Evolutionary conservation across 2,888 invertebrate species (phyloP).

Genomic region (Sisyra terminalis): DNA sequence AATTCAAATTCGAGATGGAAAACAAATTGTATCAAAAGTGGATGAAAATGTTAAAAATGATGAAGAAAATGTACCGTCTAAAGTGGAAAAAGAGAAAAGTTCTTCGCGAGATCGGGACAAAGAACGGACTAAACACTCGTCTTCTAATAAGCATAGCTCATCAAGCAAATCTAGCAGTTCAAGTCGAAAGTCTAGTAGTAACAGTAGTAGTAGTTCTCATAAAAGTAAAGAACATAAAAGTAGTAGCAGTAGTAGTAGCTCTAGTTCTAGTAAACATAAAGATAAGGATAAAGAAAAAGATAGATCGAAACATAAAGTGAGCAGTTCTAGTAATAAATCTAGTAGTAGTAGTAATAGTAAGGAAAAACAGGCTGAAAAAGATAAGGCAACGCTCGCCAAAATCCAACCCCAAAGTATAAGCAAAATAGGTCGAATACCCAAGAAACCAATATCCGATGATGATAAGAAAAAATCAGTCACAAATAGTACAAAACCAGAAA

Average conservation of each 20-base stretch:
- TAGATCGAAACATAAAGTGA: slow-evolving; percentile 18
- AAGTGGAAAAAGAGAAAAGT: slow-evolving; percentile 13
- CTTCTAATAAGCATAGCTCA: slow-evolving; percentile 9
- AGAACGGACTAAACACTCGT: slow-evolving; percentile 18
- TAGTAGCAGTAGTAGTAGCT: slow-evolving; percentile 14
- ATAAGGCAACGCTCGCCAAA: slow-evolving; percentile 50
- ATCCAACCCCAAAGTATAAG: slow-evolving; percentile 47
- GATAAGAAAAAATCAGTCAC: slow-evolving; percentile 21
- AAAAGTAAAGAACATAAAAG: slow-evolving; percentile 20
- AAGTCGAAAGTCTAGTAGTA: slow-evolving; percentile 22
- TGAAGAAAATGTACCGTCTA: slow-evolving; percentile 17
- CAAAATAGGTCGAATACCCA: slow-evolving; percentile 65
- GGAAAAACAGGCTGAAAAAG: slow-evolving; percentile 43
- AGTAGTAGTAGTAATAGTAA: slow-evolving; percentile 26
- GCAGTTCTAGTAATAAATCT: slow-evolving; percentile 13
- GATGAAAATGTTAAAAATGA: slow-evolving; percentile 20
- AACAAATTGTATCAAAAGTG: slow-evolving; percentile 47
- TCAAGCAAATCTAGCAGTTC: slow-evolving; percentile 10
- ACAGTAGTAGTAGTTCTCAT: slow-evolving; percentile 20
- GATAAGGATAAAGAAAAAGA: slow-evolving; percentile 25
- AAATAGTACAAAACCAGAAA: slow-evolving; percentile 26
- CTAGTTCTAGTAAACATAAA: slow-evolving; percentile 21
- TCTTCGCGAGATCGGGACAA: slow-evolving; percentile 16
- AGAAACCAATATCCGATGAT: slow-evolving; percentile 36
- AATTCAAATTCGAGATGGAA: slow-evolving; percentile 55